phyloP scores from a whole-genome alignment of 2,113 vertebrate species.

The Daboia siamensis region DNA sequence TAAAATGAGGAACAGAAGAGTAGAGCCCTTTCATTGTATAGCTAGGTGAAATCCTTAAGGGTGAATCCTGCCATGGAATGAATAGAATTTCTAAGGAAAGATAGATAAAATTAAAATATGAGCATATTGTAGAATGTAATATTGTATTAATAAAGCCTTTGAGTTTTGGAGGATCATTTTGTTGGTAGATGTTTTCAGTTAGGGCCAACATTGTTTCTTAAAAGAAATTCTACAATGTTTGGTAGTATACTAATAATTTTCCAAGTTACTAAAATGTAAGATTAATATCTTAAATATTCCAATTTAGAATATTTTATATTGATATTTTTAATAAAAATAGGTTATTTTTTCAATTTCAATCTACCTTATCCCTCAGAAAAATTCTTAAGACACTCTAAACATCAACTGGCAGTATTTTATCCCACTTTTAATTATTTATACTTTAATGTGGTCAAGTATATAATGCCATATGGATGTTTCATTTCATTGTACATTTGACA shows the following conservation, averaged over 20 bases:
- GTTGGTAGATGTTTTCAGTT: not conserved
- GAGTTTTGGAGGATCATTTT: not conserved
- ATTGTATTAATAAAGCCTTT: not conserved
- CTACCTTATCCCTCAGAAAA: not conserved
- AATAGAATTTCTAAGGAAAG: not conserved
- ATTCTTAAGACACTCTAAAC: not conserved
- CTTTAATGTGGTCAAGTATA: not conserved
- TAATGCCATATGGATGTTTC: not conserved
- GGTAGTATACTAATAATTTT: not conserved
- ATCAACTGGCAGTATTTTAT: not conserved
- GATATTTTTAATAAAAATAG: not conserved
- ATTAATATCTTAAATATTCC: not conserved
- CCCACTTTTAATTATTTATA: not conserved
- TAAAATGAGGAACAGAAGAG: not conserved
- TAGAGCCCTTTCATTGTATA: not conserved
- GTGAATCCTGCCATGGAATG: not conserved
- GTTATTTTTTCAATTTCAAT: not conserved
- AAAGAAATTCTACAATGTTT: not conserved
- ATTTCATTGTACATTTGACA: not conserved
- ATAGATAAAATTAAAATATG: not conserved
- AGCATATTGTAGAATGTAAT: not conserved
- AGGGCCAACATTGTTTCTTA: not conserved
- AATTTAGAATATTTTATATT: not conserved
- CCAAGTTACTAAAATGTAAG: not conserved
- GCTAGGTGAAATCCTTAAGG: not conserved